These are phyloP conservation scores for Anaspis maculata DNA, from an alignment of 2,888 invertebrate genomes.

Conservation along the genomic window DNA sequence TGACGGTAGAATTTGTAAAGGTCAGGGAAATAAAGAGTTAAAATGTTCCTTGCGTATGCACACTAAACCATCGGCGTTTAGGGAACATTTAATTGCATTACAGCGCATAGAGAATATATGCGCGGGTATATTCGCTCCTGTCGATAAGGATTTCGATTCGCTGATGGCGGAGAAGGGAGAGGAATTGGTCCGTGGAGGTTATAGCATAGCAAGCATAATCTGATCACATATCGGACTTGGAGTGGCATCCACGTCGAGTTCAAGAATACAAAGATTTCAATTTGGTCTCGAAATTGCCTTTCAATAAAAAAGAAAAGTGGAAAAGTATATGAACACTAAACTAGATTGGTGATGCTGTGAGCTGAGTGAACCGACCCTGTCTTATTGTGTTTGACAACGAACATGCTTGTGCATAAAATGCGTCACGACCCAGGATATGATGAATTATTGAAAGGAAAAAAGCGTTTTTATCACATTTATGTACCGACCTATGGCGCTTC, in stretches of 20 bases:
- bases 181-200: constrained; percentile 22
- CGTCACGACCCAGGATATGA: constrained; percentile 23
- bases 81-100: too few relatives aligned
- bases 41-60: too few relatives aligned
- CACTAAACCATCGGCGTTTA: too few relatives aligned
- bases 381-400: constrained; percentile 27
- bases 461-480: too few relatives aligned
- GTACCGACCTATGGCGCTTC: too few relatives aligned
- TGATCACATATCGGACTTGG: constrained; percentile 41
- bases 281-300: constrained; percentile 43
- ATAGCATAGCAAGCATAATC: constrained; percentile 36
- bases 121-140: constrained; percentile 1
- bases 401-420: constrained; percentile 26
- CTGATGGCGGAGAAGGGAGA: constrained; percentile 1
- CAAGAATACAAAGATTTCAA: constrained; percentile 43
- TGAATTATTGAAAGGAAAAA: constrained; percentile 22
- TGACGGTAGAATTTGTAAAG: too few relatives aligned
- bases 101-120: too few relatives aligned
- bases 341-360: constrained; percentile 35
- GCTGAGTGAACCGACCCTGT: constrained; percentile 16
- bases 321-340: constrained; percentile 41
- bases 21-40: too few relatives aligned
- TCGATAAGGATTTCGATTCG: neutral
- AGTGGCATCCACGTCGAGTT: constrained; percentile 39
- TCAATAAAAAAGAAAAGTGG: constrained; percentile 38